Percentiles rank a stretch among this genome's conserved stretches.
phyloP scores from a whole-genome alignment of 2,797 vertebrate genomes.

The Clamator glandarius region DNA sequence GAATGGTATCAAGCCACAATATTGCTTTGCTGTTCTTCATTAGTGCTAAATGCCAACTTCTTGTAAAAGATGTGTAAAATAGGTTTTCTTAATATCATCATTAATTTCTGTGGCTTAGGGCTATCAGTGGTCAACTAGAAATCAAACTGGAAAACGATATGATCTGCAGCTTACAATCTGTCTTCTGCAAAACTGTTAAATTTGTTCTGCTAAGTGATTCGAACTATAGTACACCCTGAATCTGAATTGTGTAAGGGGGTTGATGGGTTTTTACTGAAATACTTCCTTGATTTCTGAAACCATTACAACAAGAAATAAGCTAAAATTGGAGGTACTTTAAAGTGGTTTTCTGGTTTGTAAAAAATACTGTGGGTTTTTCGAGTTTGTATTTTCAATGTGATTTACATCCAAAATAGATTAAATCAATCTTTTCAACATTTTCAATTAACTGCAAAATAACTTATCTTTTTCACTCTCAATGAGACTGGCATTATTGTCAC shows the following conservation, averaged over 20 bases:
- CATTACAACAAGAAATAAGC: neutral
- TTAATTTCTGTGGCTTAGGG: neutral
- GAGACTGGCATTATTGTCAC: neutral
- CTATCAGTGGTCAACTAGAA: neutral
- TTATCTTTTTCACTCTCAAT: neutral
- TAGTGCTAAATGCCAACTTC: neutral
- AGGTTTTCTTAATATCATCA: neutral
- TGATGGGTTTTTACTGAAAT: neutral
- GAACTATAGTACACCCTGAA: neutral
- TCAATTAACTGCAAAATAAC: neutral
- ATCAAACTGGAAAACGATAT: neutral
- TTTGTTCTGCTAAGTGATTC: neutral
- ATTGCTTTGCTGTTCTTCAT: slow-evolving; percentile 38
- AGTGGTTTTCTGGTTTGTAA: neutral
- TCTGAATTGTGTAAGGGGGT: neutral
- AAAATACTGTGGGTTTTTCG: neutral
- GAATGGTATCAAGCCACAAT: slow-evolving; percentile 68
- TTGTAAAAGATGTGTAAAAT: neutral
- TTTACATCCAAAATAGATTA: neutral
- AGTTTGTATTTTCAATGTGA: neutral
- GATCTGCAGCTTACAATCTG: neutral
- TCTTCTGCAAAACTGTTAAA: neutral
- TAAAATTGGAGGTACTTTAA: neutral
- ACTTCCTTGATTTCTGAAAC: neutral
- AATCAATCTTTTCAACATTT: neutral